Conservation (phyloP, 92 coral and sea anemone species). For the Porites rus region DNA sequence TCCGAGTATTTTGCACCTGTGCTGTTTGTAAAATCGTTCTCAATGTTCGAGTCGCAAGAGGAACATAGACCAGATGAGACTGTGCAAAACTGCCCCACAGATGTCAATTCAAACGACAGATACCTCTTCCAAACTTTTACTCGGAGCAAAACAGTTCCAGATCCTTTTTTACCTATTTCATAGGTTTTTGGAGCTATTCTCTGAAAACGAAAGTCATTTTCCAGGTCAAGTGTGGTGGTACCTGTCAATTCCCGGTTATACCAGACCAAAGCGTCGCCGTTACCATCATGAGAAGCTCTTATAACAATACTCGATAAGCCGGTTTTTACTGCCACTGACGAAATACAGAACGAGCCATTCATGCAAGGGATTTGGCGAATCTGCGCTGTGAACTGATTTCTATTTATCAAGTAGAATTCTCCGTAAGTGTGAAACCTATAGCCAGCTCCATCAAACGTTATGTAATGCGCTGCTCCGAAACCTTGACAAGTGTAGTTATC, state of each 20-base stretch:
- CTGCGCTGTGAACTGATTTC: slow-evolving; percentile 73
- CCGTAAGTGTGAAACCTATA: slow-evolving; percentile 87
- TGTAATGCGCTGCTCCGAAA: slow-evolving; percentile 88
- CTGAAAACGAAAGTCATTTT: slow-evolving; percentile 50
- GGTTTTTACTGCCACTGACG: slow-evolving; percentile 82
- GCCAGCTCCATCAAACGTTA: slow-evolving; percentile 94
- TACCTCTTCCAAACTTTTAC: slow-evolving; percentile 76
- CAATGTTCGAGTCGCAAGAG: slow-evolving; percentile 83
- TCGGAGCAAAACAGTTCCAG: slow-evolving; percentile 44
- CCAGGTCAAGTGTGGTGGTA: slow-evolving; percentile 56
- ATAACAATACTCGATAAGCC: slow-evolving; percentile 69
- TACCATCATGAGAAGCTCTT: slow-evolving; percentile 76
- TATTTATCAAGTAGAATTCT: slow-evolving; percentile 79
- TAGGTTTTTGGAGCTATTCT: slow-evolving; percentile 71
- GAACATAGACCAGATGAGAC: slow-evolving; percentile 88
- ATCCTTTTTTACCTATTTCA: slow-evolving; percentile 36
- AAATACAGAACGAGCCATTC: slow-evolving; percentile 78
- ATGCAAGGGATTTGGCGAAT: slow-evolving; percentile 93
- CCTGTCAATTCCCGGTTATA: slow-evolving; percentile 66
- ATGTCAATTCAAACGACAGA: slow-evolving; percentile 76
- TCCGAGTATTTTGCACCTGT: slow-evolving; percentile 63
- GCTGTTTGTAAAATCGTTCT: slow-evolving; percentile 80
- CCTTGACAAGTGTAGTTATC: slow-evolving; percentile 82
- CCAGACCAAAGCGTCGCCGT: slow-evolving; percentile 74
- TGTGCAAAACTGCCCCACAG: slow-evolving; percentile 55